Evolutionary conservation across 2,888 invertebrate genomes (phyloP), one percentile per base, ranked within the genome.

Genomic region (Acleris cristana): DNA sequence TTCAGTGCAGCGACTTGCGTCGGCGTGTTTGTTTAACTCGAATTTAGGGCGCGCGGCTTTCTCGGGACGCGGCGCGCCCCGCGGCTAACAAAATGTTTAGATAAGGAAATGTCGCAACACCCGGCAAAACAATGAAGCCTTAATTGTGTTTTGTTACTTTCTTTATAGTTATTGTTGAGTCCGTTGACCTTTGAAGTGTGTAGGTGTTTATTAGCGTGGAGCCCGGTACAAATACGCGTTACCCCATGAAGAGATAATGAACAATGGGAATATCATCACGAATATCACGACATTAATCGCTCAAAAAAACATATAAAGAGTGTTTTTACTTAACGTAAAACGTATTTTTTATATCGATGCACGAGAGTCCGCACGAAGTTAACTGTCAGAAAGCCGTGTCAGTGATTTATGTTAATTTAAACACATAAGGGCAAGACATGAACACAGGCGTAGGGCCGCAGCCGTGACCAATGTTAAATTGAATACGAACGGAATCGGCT

Each of bases 381-480:
- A 40, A 40, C 40, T 40, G 19, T 26, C 45, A 23, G 57, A 26
- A 57, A 45, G 52, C 34, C 21, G 45, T 19, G 18, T 70, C 57
- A 62, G 73, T 86, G 84, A 89, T 87, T 88, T 83, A 88, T 85
- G 80, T 79, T 80, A 73, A 86, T 87, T 83, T 84, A 83, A 86
- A 84, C 80, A 79, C 79, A 81, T 82, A 79, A 80, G 80, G 77
- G 78, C 78, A 77, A 74, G 76, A 75, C 72, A 72, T 76, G 76
- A 75, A 70, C 79, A 80, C 79, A 80, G 84, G 85, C 81, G 85
- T 76, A 81, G 79, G 79, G 80, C 73, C 79, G 82, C 74, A 74
- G 73, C 85, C 88, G 79, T 88, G 82, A 85, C 88, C 80, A 86
- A 90, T 85, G 79, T 78, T 80, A 84, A 88, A 90, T 89, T 86